Base-by-base conservation (phyloP, 1,140 invertebrate species). In the Megalopta genalis region DNA sequence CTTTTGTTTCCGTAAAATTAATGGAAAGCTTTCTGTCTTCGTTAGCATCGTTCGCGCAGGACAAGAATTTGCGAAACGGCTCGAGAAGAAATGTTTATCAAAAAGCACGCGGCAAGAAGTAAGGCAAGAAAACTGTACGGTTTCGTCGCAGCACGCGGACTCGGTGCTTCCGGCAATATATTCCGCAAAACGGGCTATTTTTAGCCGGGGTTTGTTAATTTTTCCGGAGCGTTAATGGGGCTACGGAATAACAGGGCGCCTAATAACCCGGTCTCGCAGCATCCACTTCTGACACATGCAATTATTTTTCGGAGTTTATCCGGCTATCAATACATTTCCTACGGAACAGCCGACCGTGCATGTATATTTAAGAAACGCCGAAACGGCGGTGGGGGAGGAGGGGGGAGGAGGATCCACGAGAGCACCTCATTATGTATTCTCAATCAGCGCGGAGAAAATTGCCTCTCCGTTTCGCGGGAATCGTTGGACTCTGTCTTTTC, bases 361-460 rank as follows among this genome's bases (percentile, higher is more conserved):
- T 60, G 74, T 77, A 77, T 71, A 64, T 77, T 77, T 64, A 54
- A 77, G 60, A 64, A 70, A 54, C 27, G 1, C 14, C 39, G 23
- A 67, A 60, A 46, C 65, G 64, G 64, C n/a, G n/a, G n/a, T n/a
- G 59, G n/a, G 18, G 1, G 6, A 21, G 1, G 6, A 21, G 64
- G 59, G n/a, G 18, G 1, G 6, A 21, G 1, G 6, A 21, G 0
- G 0, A 52, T 21, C 3, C 49, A 5, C 49, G 49, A 2, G 49
- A 52, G 4, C 49, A 52, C 18, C 14, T 21, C 42, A 83, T 83
- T 52, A 52, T 18, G 79, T 62, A 83, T 83, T 81, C 80, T 54
- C 82, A 82, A 83, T 83, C 82, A 82, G 32, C 49, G 18, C 39
- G 39, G 75, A 52, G 59, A 52, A 25, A 49, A 63, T 59, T 14